These are phyloP conservation scores for Nannoperca obscura DNA, from an alignment of 2,797 vertebrate species.

Conservation along the genomic window DNA sequence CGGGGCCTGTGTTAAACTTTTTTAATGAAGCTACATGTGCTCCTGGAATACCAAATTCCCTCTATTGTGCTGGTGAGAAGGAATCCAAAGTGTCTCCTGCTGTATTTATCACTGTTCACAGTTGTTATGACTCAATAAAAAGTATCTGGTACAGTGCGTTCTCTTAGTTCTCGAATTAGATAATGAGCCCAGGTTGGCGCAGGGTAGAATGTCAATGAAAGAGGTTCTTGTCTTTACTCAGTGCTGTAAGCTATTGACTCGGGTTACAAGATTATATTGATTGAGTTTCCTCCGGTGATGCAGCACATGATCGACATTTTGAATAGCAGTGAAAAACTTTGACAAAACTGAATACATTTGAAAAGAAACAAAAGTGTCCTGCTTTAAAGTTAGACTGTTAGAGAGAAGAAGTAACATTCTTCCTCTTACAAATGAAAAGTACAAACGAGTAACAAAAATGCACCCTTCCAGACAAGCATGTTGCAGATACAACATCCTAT, in stretches of 20 bases:
- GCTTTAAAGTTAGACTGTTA: neutral
- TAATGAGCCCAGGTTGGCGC: neutral
- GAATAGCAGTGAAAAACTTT: neutral
- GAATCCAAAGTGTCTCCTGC: constrained; percentile 16
- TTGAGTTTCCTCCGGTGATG: neutral
- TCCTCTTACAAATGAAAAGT: neutral
- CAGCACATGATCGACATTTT: neutral
- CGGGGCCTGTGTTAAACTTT: neutral
- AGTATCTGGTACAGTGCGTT: constrained; percentile 3
- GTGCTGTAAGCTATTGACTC: constrained; percentile 10
- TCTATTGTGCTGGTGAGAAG: neutral
- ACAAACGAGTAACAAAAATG: neutral
- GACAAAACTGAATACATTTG: neutral
- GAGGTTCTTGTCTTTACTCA: constrained; percentile 8
- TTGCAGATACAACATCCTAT: no score
- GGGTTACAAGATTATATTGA: constrained; percentile 16
- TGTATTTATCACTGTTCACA: constrained; percentile 23
- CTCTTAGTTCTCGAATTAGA: constrained; percentile 13
- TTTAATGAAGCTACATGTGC: constrained; percentile 22
- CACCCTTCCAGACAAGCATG: neutral
- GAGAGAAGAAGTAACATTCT: neutral
- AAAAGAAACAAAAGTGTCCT: neutral
- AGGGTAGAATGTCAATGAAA: neutral
- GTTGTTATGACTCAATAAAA: constrained; percentile 47
- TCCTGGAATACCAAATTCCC: neutral